phyloP scores from a whole-genome alignment of 2,888 invertebrate species.

The Xestobium rufovillosum region DNA sequence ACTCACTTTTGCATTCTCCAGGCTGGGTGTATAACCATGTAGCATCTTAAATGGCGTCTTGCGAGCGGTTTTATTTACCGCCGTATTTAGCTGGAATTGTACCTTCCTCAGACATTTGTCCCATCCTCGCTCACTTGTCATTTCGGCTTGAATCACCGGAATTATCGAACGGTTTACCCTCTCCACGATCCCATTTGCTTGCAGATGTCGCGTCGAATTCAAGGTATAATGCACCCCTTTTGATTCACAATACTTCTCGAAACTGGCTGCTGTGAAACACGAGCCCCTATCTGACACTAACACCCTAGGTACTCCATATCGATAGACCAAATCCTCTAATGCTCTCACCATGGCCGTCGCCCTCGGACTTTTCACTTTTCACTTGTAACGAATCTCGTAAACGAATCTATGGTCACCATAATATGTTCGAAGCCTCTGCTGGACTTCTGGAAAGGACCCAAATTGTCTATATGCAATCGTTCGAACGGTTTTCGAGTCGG shows the following conservation, averaged over 20 bases:
- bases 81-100: slow-evolving; percentile 20
- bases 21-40: slow-evolving; percentile 15
- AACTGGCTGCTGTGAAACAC: no score
- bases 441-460: slow-evolving; percentile 21
- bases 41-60: slow-evolving; percentile 21
- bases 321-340: no score
- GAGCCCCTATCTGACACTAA: no score
- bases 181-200: slow-evolving; percentile 22
- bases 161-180: slow-evolving; percentile 17
- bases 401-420: no score
- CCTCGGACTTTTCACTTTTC: no score
- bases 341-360: no score
- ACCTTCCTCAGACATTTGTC: slow-evolving; percentile 16
- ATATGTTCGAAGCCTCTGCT: no score
- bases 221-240: slow-evolving; percentile 18
- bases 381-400: no score
- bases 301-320: no score
- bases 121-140: slow-evolving; percentile 10
- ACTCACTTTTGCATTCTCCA: slow-evolving; percentile 8
- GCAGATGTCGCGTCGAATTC: slow-evolving; percentile 21
- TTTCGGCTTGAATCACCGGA: slow-evolving; percentile 12
- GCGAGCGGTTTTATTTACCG: slow-evolving; percentile 19
- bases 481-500: slow-evolving; percentile 18
- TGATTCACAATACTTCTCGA: no score
- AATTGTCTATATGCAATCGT: slow-evolving; percentile 21